Conservation (phyloP, 2,797 vertebrate genomes). For the Eulemur mongoz region DNA sequence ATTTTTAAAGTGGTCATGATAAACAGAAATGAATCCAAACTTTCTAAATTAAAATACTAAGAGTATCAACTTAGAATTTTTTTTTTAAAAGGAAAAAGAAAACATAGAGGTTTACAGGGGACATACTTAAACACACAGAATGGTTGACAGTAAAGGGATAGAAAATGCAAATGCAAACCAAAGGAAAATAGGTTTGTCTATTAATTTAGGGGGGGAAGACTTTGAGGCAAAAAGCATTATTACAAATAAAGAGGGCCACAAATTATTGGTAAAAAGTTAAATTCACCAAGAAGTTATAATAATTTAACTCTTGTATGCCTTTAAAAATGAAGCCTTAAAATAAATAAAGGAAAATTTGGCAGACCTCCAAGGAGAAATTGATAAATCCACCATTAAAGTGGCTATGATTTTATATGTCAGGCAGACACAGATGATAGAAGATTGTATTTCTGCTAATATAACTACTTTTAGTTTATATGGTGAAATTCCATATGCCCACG, state of each 20-base stretch:
- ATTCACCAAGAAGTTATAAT: background rate
- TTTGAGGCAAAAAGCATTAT: background rate
- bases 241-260: background rate
- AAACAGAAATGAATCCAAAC: background rate
- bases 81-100: background rate
- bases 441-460: background rate
- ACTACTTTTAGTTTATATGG: background rate
- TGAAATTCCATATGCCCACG: background rate
- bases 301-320: background rate
- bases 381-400: background rate
- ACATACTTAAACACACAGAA: background rate
- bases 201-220: background rate
- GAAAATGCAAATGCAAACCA: background rate
- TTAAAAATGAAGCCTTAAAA: background rate
- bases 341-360: background rate
- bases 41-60: background rate
- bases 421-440: background rate
- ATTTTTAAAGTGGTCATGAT: background rate
- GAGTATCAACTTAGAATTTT: background rate
- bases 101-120: background rate
- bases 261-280: background rate
- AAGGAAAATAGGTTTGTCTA: background rate
- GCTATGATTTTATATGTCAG: background rate
- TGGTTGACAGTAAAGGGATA: background rate
- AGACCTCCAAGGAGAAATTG: background rate